A percentile compares a stretch with the other conserved stretches of the same genome.
These are phyloP conservation scores for Myoxocephalus aenaeus DNA, from an alignment of 2,797 vertebrate genomes.

Conservation along the genomic window DNA sequence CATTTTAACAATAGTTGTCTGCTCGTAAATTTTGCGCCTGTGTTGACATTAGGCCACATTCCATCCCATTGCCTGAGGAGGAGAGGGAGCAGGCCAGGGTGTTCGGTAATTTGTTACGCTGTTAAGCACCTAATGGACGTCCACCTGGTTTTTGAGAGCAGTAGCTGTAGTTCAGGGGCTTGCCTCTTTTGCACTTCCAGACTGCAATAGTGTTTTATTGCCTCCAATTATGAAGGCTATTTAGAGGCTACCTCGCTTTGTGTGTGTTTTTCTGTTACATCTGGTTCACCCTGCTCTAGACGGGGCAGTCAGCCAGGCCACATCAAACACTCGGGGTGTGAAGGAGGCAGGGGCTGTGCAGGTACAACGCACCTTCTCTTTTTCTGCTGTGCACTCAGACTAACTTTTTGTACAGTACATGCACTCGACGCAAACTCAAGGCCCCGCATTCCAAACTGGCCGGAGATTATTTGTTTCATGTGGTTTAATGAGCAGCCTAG, in stretches of 20 bases:
- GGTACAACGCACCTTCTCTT: constrained; percentile 50
- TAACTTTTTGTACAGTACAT: constrained; percentile 16
- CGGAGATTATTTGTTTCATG: constrained; percentile 84
- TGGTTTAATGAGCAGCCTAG: constrained; percentile 81
- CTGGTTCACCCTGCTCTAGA: constrained; percentile 75
- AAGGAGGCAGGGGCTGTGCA: constrained; percentile 55
- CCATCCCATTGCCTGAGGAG: constrained; percentile 73
- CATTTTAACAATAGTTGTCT: constrained; percentile 79
- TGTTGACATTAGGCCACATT: constrained; percentile 83
- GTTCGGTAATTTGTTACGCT: constrained; percentile 85
- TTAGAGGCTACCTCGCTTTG: constrained; percentile 79
- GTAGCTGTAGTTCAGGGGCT: constrained; percentile 70
- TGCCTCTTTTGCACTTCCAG: constrained; percentile 79
- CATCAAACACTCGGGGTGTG: constrained; percentile 78
- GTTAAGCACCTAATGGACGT: constrained; percentile 83
- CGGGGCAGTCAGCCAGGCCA: constrained; percentile 72
- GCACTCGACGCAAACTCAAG: constrained; percentile 10
- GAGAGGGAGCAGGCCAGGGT: constrained; percentile 70
- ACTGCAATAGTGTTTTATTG: constrained; percentile 83
- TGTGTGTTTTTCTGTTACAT: constrained; percentile 77
- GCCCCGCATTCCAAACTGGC: constrained; percentile 49
- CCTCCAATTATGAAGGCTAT: constrained; percentile 84
- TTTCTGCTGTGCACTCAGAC: constrained; percentile 35
- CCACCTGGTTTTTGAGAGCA: constrained; percentile 83
- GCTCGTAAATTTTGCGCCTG: constrained; percentile 80